Percentiles rank a stretch among this genome's conserved stretches.
Evolutionary conservation across 2,113 vertebrate species (phyloP).

Genomic region (Phaethornis superciliosus): DNA sequence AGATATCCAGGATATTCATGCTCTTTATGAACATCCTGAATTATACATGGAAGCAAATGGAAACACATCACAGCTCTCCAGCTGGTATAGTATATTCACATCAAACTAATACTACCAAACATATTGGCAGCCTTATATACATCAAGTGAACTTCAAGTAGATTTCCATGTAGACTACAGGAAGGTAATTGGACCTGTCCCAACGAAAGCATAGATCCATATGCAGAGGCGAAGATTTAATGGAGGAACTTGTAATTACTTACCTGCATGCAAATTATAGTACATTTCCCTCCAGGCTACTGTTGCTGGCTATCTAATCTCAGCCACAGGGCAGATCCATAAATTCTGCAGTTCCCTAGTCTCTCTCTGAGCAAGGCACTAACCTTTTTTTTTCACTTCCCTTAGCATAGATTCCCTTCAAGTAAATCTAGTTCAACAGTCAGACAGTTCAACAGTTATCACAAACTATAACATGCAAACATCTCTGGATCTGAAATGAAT

Average conservation of each 20-base stretch:
- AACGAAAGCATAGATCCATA: constrained; percentile 19
- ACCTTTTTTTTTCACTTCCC: constrained; percentile 7
- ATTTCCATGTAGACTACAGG: constrained; percentile 7
- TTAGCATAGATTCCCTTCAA: not conserved
- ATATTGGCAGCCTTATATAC: not conserved
- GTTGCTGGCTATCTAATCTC: constrained; percentile 38
- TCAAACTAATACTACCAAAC: not conserved
- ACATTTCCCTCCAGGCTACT: constrained; percentile 11
- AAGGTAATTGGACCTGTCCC: constrained; percentile 25
- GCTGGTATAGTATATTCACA: not conserved
- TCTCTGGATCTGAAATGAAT: constrained; percentile 29
- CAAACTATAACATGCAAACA: not conserved
- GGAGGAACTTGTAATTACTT: constrained; percentile 49
- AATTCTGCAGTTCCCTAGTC: not conserved
- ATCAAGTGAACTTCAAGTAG: not conserved
- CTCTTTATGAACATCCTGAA: constrained; percentile 11
- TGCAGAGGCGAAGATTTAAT: constrained; percentile 34
- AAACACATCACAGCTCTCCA: not conserved
- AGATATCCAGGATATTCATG: not conserved
- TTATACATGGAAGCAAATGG: constrained; percentile 39
- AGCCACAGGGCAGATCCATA: constrained; percentile 19
- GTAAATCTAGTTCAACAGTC: not conserved
- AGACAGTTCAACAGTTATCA: not conserved
- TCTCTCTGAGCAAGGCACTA: not conserved
- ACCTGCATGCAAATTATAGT: constrained; percentile 45